Percentiles rank a stretch among this genome's conserved stretches.
Evolutionary conservation across 2,797 vertebrate species (phyloP).

Genomic region (Platalea minor): DNA sequence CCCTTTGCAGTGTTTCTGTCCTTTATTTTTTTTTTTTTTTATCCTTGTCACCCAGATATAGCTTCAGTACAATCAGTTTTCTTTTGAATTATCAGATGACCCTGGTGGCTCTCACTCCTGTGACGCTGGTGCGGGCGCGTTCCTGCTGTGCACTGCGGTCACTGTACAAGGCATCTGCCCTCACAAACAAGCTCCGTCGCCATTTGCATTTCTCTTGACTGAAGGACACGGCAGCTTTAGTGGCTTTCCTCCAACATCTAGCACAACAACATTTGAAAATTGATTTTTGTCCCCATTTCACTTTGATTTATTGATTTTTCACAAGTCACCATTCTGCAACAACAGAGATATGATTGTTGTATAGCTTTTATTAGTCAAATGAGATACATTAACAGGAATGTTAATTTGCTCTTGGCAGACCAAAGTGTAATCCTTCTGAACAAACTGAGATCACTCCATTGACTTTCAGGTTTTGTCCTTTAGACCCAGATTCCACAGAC

Average conservation of each 20-base stretch:
- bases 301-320: not conserved
- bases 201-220: not conserved
- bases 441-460: not conserved
- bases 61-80: not conserved
- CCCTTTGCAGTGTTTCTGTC: not conserved
- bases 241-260: not conserved
- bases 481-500: not conserved
- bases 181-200: not conserved
- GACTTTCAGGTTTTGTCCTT: not conserved
- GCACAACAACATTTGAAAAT: not conserved
- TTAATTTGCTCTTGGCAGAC: not conserved
- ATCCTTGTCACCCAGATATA: not conserved
- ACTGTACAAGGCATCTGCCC: not conserved
- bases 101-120: not conserved
- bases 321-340: not conserved
- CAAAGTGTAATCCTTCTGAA: not conserved
- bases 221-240: not conserved
- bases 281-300: not conserved
- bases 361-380: not conserved
- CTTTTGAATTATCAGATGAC: not conserved
- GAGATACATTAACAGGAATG: not conserved
- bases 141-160: not conserved
- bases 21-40: not conserved
- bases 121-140: rapidly evolving
- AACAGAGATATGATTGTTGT: not conserved